These are phyloP conservation scores for Elymnias hypermnestra DNA, from an alignment of 1,140 invertebrate species.

Conservation along the genomic window DNA sequence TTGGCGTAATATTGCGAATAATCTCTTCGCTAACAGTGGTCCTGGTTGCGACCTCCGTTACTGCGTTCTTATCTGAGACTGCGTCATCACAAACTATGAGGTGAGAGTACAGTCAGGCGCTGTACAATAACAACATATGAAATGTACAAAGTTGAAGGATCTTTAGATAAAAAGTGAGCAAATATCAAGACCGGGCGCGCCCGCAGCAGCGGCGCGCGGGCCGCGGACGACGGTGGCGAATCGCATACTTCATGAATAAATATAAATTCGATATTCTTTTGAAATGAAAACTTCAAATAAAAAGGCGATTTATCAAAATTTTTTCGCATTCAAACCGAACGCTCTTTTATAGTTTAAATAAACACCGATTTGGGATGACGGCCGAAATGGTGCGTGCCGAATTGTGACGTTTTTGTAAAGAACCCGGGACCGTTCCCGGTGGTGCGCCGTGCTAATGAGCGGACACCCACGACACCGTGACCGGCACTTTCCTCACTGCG, in stretches of 20 bases:
- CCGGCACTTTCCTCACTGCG: constrained; percentile 24
- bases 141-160: neutral
- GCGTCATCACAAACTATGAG: too few relatives aligned
- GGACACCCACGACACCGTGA: constrained; percentile 63
- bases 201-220: too few relatives aligned
- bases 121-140: too few relatives aligned
- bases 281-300: constrained; percentile 68
- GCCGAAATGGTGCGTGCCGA: constrained; percentile 62
- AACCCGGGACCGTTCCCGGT: constrained; percentile 39
- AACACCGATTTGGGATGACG: constrained; percentile 66
- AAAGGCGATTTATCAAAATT: constrained; percentile 71
- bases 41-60: too few relatives aligned
- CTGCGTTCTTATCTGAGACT: too few relatives aligned
- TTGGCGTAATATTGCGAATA: too few relatives aligned
- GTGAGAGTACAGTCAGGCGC: too few relatives aligned
- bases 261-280: constrained; percentile 70
- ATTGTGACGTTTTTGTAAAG: constrained; percentile 41
- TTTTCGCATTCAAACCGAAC: constrained; percentile 42
- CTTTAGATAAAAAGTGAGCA: neutral
- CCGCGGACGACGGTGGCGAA: constrained; percentile 70
- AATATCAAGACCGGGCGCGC: constrained; percentile 44
- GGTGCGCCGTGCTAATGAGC: constrained; percentile 66
- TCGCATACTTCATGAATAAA: constrained; percentile 71
- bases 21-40: too few relatives aligned
- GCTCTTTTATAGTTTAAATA: constrained; percentile 71